phyloP scores from a whole-genome alignment of 2,888 invertebrate species.

The Cheilosia pagana region DNA sequence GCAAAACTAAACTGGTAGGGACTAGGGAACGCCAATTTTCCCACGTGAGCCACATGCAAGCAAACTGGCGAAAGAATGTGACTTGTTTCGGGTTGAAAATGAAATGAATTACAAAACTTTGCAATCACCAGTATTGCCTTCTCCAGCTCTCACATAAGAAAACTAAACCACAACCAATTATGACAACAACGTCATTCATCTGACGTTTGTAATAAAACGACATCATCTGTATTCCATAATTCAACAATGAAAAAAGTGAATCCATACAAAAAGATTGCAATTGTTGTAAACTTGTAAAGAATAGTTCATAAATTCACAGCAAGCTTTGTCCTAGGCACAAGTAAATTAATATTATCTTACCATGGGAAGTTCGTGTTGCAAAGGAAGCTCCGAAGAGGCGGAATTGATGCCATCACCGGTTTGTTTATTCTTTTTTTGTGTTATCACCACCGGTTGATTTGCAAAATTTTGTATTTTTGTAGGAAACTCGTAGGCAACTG shows the following conservation, averaged over 20 bases:
- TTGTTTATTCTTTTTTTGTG: constrained; percentile 28
- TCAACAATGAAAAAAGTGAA: constrained; percentile 47
- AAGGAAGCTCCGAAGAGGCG: constrained; percentile 79
- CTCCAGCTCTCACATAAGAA: no score
- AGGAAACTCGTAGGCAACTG: constrained; percentile 88
- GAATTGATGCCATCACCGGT: constrained; percentile 82
- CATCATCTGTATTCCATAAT: background rate
- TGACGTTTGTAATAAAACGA: constrained; percentile 34
- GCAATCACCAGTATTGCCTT: no score
- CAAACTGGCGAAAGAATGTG: no score
- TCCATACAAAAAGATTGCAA: constrained; percentile 52
- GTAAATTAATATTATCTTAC: constrained; percentile 22
- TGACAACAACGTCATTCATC: background rate
- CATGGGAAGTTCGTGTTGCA: constrained; percentile 81
- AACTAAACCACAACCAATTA: no score
- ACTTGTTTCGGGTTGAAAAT: no score
- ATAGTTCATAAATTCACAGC: background rate
- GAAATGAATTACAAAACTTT: no score
- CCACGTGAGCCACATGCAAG: no score
- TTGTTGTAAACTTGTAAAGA: constrained; percentile 32
- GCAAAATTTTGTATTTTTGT: constrained; percentile 8
- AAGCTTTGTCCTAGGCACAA: background rate
- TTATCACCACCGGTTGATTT: constrained; percentile 8
- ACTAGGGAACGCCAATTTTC: no score
- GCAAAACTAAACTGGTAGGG: no score